phyloP scores from a whole-genome alignment of 2,797 vertebrate genomes.

The Cryptoprocta ferox region DNA sequence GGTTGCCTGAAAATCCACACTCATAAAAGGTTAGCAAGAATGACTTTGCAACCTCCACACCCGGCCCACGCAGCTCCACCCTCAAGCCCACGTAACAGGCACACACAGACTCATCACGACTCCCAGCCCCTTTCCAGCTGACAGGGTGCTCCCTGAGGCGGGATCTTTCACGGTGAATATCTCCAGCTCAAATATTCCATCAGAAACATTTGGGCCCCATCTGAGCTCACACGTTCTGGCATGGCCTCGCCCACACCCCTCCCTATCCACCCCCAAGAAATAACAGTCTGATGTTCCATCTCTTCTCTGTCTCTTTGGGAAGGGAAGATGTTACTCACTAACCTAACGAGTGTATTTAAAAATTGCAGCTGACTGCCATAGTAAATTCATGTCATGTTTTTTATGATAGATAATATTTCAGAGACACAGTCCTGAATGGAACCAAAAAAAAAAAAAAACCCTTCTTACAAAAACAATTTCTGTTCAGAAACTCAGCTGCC shows the following conservation, averaged over 20 bases:
- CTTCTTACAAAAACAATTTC: constrained; percentile 67
- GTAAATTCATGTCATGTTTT: constrained; percentile 75
- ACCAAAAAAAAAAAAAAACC: constrained; percentile 38
- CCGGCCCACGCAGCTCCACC: neutral
- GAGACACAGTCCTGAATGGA: constrained; percentile 60
- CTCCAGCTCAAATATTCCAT: constrained; percentile 61
- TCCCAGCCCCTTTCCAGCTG: neutral
- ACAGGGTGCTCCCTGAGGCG: neutral
- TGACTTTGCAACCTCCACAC: neutral
- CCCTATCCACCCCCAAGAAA: neutral
- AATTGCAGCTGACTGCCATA: constrained; percentile 69
- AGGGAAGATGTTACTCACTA: constrained; percentile 38
- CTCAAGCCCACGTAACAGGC: neutral
- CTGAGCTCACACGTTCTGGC: constrained; percentile 31
- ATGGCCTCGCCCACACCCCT: neutral
- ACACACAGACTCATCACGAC: neutral
- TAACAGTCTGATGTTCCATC: neutral
- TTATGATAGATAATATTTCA: constrained; percentile 76
- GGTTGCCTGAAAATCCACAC: neutral
- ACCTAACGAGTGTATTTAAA: constrained; percentile 65
- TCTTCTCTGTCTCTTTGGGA: constrained; percentile 32
- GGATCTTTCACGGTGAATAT: constrained; percentile 48
- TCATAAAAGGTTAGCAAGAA: constrained; percentile 16
- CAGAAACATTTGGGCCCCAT: neutral
- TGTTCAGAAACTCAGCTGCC: constrained; percentile 17